Evolutionary conservation across 2,113 vertebrate species (phyloP).

Genomic region (Parus major): DNA sequence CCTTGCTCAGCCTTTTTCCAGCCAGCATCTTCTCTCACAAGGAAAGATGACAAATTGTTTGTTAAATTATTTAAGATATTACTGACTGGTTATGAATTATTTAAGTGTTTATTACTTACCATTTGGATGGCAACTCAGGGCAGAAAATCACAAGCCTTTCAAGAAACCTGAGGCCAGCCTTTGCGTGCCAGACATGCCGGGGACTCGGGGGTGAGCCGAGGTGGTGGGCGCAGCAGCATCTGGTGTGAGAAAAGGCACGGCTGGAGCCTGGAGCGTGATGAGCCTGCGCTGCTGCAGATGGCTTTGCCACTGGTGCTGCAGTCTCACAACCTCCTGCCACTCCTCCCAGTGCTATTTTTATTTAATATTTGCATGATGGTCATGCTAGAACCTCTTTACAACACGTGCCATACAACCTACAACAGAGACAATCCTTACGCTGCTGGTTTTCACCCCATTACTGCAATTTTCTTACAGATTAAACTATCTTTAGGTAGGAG

Average conservation of each 20-base stretch:
- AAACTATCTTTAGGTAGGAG: neutral
- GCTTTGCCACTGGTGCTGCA: neutral
- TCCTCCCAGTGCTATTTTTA: neutral
- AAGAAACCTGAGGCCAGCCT: neutral
- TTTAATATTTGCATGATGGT: neutral
- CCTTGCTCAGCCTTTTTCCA: neutral
- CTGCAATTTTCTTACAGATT: neutral
- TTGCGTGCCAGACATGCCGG: neutral
- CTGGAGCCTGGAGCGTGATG: neutral
- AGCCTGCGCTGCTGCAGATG: neutral
- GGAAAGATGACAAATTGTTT: conserved; percentile 50
- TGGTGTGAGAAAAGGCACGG: conserved; percentile 38
- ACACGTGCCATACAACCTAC: neutral
- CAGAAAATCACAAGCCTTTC: conserved; percentile 47
- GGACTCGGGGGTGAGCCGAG: neutral
- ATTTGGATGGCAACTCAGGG: conserved; percentile 9
- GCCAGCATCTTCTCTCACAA: neutral
- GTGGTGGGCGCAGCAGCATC: neutral
- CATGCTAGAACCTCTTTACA: neutral
- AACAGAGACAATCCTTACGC: neutral
- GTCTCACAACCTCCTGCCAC: neutral
- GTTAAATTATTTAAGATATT: conserved; percentile 59
- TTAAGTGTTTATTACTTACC: conserved; percentile 61
- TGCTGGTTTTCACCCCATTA: neutral
- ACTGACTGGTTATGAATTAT: conserved; percentile 54